Conservation (phyloP, 2,797 vertebrate species). For the Enteromius mattozi region DNA sequence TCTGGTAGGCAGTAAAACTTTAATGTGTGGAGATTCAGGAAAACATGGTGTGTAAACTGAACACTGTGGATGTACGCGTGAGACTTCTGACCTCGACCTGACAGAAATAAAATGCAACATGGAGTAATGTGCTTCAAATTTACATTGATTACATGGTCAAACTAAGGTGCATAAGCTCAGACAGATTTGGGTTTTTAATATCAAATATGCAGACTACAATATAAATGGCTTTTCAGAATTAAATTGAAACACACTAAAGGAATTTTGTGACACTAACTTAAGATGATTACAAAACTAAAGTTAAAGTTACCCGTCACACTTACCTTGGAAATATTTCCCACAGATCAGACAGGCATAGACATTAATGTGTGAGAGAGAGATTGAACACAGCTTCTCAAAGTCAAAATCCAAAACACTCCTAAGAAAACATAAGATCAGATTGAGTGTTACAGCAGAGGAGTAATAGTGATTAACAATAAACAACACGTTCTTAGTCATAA, state of each 20-base stretch:
- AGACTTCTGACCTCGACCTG: slow-evolving; percentile 93
- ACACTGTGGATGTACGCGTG: slow-evolving; percentile 97
- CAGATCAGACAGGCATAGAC: slow-evolving; percentile 96
- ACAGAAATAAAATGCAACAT: slow-evolving; percentile 13
- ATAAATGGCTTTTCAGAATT: background rate
- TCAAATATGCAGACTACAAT: background rate
- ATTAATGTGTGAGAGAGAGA: slow-evolving; percentile 96
- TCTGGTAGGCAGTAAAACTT: slow-evolving; percentile 98
- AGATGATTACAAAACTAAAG: background rate
- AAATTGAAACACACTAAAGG: background rate
- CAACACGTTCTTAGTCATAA: background rate
- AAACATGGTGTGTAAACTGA: slow-evolving; percentile 95
- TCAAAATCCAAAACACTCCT: slow-evolving; percentile 98
- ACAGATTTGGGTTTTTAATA: background rate
- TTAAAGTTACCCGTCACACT: background rate
- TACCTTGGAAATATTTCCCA: slow-evolving; percentile 97
- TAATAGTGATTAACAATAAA: background rate
- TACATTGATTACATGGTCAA: background rate
- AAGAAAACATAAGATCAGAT: background rate
- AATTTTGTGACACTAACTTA: background rate
- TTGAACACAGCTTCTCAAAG: slow-evolving; percentile 97
- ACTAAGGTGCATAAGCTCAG: background rate
- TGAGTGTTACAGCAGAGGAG: background rate
- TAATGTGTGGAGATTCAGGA: slow-evolving; percentile 95
- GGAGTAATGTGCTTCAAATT: background rate